Base-by-base conservation (phyloP, 2,113 vertebrate species). In the Sceloporus tristichus region DNA sequence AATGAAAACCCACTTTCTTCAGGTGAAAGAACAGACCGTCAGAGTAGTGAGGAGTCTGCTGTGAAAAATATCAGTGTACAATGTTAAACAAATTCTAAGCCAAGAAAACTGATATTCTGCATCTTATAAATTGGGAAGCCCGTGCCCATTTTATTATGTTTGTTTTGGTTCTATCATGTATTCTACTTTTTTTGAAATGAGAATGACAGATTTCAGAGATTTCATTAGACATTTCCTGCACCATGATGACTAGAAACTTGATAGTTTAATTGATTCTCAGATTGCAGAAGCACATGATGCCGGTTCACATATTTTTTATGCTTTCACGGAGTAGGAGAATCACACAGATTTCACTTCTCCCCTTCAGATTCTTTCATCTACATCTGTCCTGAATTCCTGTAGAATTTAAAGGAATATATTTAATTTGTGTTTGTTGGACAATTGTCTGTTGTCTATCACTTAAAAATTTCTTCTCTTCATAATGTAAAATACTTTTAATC, bases 331-430 rank as follows among this genome's bases (percentile, higher is more conserved):
- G 27, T 5, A 19, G n/a, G 16, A 56, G 9, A 16, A 81, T n/a
- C 25, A 19, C 8, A 79, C 1, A 59, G 78, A 14, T 9, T 79
- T 79, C 2, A 5, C 5, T 27, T 13, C 4, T 14, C 2, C 1
- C 14, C 27, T 59, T 91, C 79, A 86, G 9, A 65, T 88, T 76
- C 85, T 94, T 23, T 19, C 85, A 76, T 65, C 18, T 18, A 84
- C n/a, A 79, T 18, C 59, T 62, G 59, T 62, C 59, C 59, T 62
- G 18, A 62, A 62, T 62, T 62, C 59, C 4, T 62, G 16, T 62
- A 62, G 59, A 62, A 18, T 62, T 14, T 48, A 48, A 48, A 48
- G 5, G 48, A 48, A 48, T 6, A 48, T 48, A 48, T 16, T 16
- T 18, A 18, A 4, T 62, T 14, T 62, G 11, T 62, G 14, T 14